Evolutionary conservation across 1,140 invertebrate genomes (phyloP), one percentile per base, ranked within the genome.

Genomic region (Drosophila suzukii): DNA sequence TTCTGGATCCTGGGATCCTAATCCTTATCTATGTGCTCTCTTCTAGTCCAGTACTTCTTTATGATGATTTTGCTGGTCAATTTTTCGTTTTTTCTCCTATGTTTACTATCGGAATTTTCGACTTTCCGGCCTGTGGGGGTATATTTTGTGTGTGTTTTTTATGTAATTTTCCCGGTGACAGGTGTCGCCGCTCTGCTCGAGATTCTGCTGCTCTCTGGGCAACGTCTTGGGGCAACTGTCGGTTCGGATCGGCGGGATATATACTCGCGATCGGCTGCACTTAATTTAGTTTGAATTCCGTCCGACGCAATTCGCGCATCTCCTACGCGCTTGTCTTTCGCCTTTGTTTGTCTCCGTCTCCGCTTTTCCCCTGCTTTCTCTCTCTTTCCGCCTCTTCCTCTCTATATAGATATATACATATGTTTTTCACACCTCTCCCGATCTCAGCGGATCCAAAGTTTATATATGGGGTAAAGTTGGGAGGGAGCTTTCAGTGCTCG

Each of bases 391-490:
- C 38, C 65, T 56, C 34, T 38, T 5, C 27, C 27, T 3, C 8
- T 50, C 20, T 15, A 7, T 46, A 46, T 8, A 7, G 20, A 46
- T 8, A 4, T 43, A 43, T 43, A 43, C n/a, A 15, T 20, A 20
- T 20, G 20, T 7, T 8, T n/a, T 73, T 54, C 51, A 54, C 59
- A 74, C 70, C 56, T 74, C 46, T 53, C 32, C 49, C 53, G 44
- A 70, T 53, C 50, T 58, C 43, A 24, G 58, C 76, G 49, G 65
- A 88, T 83, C 67, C 73, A 83, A 88, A 88, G 84, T 88, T 63
- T 86, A 83, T 86, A 86, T 62, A 76, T 66, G 34, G 62, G 66
- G 57, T 49, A 73, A 59, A 57, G 56, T 60, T 36, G 13, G 20
- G 5, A 39, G 17, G 57, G 34, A 65, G 62, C 65, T 72, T 78